phyloP scores from a whole-genome alignment of 2,113 vertebrate species.

The Cricetomys ansorgei region DNA sequence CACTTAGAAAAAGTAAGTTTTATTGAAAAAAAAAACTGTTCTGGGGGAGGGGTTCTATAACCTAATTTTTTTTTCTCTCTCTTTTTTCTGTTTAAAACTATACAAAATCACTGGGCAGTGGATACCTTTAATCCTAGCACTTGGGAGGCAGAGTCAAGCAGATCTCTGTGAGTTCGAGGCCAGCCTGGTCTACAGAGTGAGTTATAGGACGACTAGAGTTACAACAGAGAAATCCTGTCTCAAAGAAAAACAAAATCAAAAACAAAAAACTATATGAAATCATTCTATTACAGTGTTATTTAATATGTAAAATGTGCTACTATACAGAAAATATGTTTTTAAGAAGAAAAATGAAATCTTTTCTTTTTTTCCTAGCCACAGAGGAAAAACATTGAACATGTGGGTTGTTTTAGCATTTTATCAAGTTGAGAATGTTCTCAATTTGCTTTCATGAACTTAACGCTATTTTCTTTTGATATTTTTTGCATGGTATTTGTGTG shows the following conservation, averaged over 20 bases:
- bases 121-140: too few relatives aligned
- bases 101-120: too few relatives aligned
- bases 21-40: neutral
- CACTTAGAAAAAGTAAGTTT: neutral
- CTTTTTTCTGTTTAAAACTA: neutral
- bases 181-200: too few relatives aligned
- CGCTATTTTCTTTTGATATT: slow-evolving; percentile 18
- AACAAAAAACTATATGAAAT: too few relatives aligned
- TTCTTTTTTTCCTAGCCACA: neutral
- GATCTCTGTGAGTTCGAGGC: too few relatives aligned
- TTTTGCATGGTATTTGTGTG: neutral
- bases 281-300: neutral
- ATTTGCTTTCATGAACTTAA: slow-evolving; percentile 32
- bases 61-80: neutral
- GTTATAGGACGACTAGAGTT: too few relatives aligned
- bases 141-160: too few relatives aligned
- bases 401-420: neutral
- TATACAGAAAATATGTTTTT: neutral
- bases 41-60: neutral
- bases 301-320: neutral
- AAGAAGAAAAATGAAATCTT: neutral
- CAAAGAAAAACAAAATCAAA: too few relatives aligned
- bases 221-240: too few relatives aligned
- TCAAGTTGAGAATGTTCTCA: neutral
- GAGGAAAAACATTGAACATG: neutral